Base-by-base conservation (phyloP, 2,113 vertebrate genomes). In the Rafetus swinhoei region DNA sequence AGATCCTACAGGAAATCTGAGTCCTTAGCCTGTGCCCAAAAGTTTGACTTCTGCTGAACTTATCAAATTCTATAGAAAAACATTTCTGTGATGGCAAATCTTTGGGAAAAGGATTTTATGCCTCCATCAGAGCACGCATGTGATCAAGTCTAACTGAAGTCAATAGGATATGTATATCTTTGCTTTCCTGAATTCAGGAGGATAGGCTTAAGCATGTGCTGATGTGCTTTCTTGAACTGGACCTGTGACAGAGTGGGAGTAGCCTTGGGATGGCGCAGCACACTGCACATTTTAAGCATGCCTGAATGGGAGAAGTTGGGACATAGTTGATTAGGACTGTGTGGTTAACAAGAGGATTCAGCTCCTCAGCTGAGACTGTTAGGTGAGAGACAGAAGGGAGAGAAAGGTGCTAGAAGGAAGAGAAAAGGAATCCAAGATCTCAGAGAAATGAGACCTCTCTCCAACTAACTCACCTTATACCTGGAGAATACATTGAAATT, bases 1-100 rank as follows among this genome's bases (percentile, higher is more conserved):
- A 59, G 32, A 83, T 27, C 60, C 7, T 50, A 1, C 0, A 59
- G n/a, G 3, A 84, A 79, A 2, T 29, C 22, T 10, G 0, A 4
- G 35, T 9, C 1, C 65, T 90, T 76, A 79, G 16, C 21, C 52
- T 82, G 11, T 50, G 27, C 2, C 32, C 24, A 35, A 9, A 10
- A 87, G 14, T 52, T 87, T 72, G 82, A 57, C 27, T 62, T 69
- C 29, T 16, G 12, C 24, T 72, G 60, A 81, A 2, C 5, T 81
- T 45, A 93, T n/a, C 3, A 9, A 15, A 69, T n/a, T 69, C 65
- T n/a, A 69, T 1, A 9, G 32, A n/a, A 69, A 69, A 69, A 18
- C 15, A 32, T 3, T 19, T 69, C 32, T n/a, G 32, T n/a, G 65
- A 7, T 69, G 18, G 65, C 65, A 69, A 69, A 69, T 9, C 65